phyloP scores from a whole-genome alignment of 53 echinoderm and acorn worm species.

The Paelopatides confundens region DNA sequence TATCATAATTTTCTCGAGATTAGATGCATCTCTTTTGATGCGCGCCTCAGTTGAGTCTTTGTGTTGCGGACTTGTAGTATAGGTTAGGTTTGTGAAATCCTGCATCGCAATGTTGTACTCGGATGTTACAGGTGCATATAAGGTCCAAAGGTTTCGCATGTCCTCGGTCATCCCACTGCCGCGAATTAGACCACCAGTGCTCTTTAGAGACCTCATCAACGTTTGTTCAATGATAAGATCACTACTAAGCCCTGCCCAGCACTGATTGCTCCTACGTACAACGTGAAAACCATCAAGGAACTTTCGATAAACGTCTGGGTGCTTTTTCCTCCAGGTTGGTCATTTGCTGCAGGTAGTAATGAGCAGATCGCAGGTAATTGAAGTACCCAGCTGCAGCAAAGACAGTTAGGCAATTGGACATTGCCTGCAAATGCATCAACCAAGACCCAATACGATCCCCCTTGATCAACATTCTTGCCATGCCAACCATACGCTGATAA shows the following conservation, averaged over 20 bases:
- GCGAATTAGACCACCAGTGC: slow-evolving; percentile 40
- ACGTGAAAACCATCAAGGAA: slow-evolving; percentile 55
- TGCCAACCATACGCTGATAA: slow-evolving; percentile 45
- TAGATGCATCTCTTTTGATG: slow-evolving; percentile 5
- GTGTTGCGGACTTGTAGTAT: slow-evolving; percentile 35
- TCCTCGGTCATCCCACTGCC: slow-evolving; percentile 52
- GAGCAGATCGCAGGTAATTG: slow-evolving; percentile 56
- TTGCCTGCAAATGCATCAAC: slow-evolving; percentile 30
- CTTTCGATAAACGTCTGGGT: slow-evolving; percentile 47
- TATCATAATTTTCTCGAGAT: background rate
- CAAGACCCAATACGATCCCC: slow-evolving; percentile 64
- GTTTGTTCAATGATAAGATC: slow-evolving; percentile 49
- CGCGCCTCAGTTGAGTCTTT: slow-evolving; percentile 32
- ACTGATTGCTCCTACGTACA: slow-evolving; percentile 39
- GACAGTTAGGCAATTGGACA: slow-evolving; percentile 35
- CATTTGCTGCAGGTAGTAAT: slow-evolving; percentile 57
- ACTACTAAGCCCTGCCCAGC: slow-evolving; percentile 39
- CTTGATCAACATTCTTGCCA: slow-evolving; percentile 17
- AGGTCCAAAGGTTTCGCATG: slow-evolving; percentile 1
- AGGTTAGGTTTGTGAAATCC: background rate
- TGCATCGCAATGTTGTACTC: slow-evolving; percentile 28
- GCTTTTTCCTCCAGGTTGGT: slow-evolving; percentile 41
- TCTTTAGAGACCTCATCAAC: slow-evolving; percentile 45
- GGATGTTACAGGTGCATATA: slow-evolving; percentile 9
- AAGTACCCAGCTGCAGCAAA: slow-evolving; percentile 47